These are phyloP conservation scores for Gymnogyps californianus DNA, from an alignment of 2,113 vertebrate species.

Conservation along the genomic window DNA sequence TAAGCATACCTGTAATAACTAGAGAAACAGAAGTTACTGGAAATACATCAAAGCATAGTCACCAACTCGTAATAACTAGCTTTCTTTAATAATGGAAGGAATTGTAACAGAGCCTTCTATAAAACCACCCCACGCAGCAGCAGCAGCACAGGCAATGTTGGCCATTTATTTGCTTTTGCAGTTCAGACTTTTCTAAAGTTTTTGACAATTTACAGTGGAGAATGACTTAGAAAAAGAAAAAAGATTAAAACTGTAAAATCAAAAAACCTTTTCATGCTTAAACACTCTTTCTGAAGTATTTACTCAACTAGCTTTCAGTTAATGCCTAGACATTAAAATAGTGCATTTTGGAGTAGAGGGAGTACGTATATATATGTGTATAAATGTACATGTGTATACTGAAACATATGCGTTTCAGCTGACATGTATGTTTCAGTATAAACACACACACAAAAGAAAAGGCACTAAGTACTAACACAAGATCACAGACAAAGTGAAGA, in stretches of 20 bases:
- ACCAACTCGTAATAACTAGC: neutral
- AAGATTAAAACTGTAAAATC: neutral
- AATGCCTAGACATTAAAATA: neutral
- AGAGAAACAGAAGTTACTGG: neutral
- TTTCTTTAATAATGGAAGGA: neutral
- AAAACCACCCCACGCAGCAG: neutral
- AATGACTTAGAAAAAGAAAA: neutral
- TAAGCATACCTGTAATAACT: neutral
- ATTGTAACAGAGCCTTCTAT: neutral
- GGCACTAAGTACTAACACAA: neutral
- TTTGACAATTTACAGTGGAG: neutral
- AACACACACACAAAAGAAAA: neutral
- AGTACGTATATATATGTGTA: fast-evolving
- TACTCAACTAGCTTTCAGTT: neutral
- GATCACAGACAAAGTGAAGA: neutral
- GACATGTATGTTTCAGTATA: neutral
- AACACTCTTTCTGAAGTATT: neutral
- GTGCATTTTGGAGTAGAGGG: neutral
- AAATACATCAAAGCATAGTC: neutral
- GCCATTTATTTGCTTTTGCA: neutral
- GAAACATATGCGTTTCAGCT: neutral
- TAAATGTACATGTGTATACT: fast-evolving
- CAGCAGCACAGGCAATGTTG: neutral
- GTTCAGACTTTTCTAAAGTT: neutral
- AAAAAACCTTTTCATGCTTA: neutral